phyloP scores from a whole-genome alignment of 1,140 invertebrate genomes.

The Paraescarpia echinospica region DNA sequence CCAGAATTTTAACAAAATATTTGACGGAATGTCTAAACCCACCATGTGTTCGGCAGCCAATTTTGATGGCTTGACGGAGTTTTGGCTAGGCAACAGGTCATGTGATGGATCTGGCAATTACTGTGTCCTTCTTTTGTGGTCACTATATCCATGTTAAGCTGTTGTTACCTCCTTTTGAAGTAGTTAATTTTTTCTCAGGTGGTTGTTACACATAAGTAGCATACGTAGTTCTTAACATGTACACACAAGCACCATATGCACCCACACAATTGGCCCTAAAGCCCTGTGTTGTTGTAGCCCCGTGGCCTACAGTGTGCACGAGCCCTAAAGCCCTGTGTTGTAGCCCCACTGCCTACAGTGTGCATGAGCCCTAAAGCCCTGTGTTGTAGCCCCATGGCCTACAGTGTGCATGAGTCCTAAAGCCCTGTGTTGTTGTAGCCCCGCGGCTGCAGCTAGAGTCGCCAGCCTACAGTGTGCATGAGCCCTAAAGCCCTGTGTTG shows the following conservation, averaged over 20 bases:
- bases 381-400: too few species aligned
- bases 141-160: neutral
- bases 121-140: too few species aligned
- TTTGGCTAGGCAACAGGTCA: too few species aligned
- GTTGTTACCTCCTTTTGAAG: neutral
- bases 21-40: too few species aligned
- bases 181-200: neutral
- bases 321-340: neutral
- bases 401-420: neutral
- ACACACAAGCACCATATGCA: neutral
- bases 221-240: neutral
- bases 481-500: too few species aligned
- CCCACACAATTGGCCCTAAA: neutral
- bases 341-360: neutral
- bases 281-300: too few species aligned
- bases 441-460: neutral
- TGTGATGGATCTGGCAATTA: too few species aligned
- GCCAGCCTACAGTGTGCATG: conserved; percentile 20
- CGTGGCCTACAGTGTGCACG: too few species aligned
- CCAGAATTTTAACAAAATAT: too few species aligned
- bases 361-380: conserved; percentile 23
- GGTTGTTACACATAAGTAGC: neutral
- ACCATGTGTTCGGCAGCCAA: too few species aligned
- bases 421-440: neutral
- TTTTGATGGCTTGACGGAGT: too few species aligned